These are phyloP conservation scores for Anser brachyrhynchus DNA, from an alignment of 2,113 vertebrate species.

Conservation along the genomic window DNA sequence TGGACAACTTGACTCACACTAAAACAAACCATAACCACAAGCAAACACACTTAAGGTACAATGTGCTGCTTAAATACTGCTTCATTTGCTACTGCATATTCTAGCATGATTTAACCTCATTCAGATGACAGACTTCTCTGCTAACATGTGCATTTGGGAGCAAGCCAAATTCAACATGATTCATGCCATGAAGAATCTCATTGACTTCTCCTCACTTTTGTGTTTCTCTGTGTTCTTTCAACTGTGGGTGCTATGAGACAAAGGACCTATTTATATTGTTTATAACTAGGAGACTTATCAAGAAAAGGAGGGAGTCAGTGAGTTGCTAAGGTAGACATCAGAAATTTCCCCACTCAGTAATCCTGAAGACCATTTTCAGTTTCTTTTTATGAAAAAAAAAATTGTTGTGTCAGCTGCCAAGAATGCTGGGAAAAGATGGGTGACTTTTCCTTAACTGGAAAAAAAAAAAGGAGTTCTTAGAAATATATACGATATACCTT, in stretches of 20 bases:
- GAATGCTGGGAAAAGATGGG: background rate
- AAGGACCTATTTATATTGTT: slow-evolving; percentile 11
- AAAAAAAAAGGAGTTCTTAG: background rate
- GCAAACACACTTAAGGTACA: background rate
- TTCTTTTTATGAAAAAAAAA: background rate
- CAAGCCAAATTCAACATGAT: slow-evolving; percentile 28
- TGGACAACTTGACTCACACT: background rate
- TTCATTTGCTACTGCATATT: background rate
- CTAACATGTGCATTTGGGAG: background rate
- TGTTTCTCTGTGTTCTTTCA: background rate
- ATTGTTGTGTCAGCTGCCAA: background rate
- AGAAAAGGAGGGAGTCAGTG: accelerated
- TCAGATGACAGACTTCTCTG: background rate
- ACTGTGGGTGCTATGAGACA: background rate
- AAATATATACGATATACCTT: background rate
- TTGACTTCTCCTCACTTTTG: slow-evolving; percentile 10
- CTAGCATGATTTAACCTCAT: background rate
- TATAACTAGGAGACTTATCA: background rate
- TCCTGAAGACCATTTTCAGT: background rate
- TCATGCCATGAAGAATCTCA: background rate
- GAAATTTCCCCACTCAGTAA: background rate
- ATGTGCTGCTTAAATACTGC: background rate
- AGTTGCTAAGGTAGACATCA: background rate
- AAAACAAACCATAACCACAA: background rate
- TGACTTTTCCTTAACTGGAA: background rate